Evolutionary conservation across 35 echinoderm and acorn worm genomes (phyloP), one percentile per base, ranked within the genome.

Genomic region (Amphiura filiformis): DNA sequence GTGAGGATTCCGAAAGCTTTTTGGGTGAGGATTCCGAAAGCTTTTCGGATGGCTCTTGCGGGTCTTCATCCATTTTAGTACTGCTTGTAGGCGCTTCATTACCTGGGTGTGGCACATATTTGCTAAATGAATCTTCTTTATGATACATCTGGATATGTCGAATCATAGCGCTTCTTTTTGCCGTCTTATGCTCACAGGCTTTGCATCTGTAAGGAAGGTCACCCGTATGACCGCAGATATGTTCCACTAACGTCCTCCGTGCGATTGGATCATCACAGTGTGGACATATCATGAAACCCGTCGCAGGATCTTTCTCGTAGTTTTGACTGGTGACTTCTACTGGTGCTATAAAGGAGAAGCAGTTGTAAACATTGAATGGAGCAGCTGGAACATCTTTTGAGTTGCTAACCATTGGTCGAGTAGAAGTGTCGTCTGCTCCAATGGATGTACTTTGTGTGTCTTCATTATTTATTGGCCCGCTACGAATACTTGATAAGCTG

Each of bases 111-210:
- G 61, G 61, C 9, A 70, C 61, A 70, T 70, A 70, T n/a, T 70
- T 70, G 28, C 61, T 70, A 23, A 70, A 70, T 15, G 61, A 5
- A 70, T 70, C 61, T 70, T 70, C 61, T 70, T 30, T 70, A n/a
- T 70, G 61, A 30, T 70, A 70, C 61, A 70, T 70, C 61, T 70
- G 61, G 61, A 70, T n/a, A 70, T 70, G 61, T 70, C 61, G 9
- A 23, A 70, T 70, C 3, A 70, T n/a, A 70, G 15, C 17, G 26
- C 61, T 70, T 30, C 61, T 70, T 70, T 70, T 70, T 26, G 61
- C 26, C 26, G 61, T 70, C 61, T 70, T 70, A 70, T 70, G 61
- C 15, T 18, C 61, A 70, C 61, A 70, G 1, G 28, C 7, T 30
- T 70, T 70, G 26, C 61, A 70, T 70, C 26, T 11, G 61, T 70